Evolutionary conservation across 37 sponge, comb jelly and placozoan genomes (phyloP).

Genomic region (Dysidea cf. avara): DNA sequence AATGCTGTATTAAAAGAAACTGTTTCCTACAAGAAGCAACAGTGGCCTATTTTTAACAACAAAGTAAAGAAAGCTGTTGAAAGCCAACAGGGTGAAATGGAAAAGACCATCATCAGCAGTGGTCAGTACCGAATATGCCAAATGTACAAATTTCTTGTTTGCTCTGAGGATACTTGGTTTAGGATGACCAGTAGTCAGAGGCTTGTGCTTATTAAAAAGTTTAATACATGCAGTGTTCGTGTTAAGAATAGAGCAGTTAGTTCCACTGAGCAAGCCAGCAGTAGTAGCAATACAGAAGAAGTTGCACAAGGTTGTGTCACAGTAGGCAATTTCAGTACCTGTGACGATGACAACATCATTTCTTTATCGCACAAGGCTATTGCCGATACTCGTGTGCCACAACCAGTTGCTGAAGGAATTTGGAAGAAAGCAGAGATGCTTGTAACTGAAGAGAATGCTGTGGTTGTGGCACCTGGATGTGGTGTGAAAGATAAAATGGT

Average conservation of each 20-base stretch:
- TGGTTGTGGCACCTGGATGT: conserved; percentile 29
- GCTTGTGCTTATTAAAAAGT: no score
- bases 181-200: no score
- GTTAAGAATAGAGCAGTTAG: no score
- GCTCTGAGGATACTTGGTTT: no score
- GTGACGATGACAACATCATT: no score
- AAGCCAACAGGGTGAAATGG: background rate
- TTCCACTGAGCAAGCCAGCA: no score
- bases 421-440: conserved; percentile 15
- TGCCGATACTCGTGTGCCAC: conserved; percentile 8
- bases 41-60: conserved; percentile 12
- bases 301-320: no score
- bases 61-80: conserved; percentile 13
- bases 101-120: conserved; percentile 17
- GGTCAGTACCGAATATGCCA: background rate
- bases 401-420: conserved; percentile 12
- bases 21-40: conserved; percentile 1
- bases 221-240: no score
- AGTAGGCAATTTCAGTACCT: no score
- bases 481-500: conserved; percentile 18
- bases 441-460: background rate
- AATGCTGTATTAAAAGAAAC: conserved; percentile 16
- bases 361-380: background rate
- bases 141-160: no score
- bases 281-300: no score